Percentiles rank a stretch among this genome's conserved stretches.
phyloP scores from a whole-genome alignment of 2,113 vertebrate genomes.

The Phylloscopus whistleri region DNA sequence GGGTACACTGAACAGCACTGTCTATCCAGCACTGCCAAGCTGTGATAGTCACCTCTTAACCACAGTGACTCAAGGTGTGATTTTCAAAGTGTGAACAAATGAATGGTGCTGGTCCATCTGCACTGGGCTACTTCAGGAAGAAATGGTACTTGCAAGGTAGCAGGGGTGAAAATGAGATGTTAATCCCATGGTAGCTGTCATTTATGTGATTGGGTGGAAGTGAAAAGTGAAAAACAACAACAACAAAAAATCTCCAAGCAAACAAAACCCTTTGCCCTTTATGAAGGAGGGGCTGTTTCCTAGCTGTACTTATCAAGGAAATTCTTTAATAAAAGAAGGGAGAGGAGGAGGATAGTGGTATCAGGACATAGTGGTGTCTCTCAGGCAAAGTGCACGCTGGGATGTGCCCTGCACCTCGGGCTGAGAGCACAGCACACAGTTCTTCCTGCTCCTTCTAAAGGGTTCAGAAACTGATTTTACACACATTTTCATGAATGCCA shows the following conservation, averaged over 20 bases:
- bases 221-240: not conserved
- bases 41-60: not conserved
- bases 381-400: not conserved
- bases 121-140: not conserved
- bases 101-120: not conserved
- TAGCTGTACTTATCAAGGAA: not conserved
- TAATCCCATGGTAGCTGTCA: not conserved
- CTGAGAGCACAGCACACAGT: not conserved
- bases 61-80: accelerated
- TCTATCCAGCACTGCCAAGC: not conserved
- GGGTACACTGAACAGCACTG: not conserved
- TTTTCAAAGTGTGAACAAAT: not conserved
- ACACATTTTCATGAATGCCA: not conserved
- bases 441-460: not conserved
- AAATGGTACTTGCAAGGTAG: not conserved
- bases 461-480: not conserved
- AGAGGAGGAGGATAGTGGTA: not conserved
- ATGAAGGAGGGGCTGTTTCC: not conserved
- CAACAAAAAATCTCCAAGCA: not conserved
- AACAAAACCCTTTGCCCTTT: not conserved
- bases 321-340: not conserved
- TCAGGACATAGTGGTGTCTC: not conserved
- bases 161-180: not conserved
- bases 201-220: not conserved
- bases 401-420: accelerated